phyloP scores from a whole-genome alignment of 2,113 vertebrate genomes.

The Galemys pyrenaicus region DNA sequence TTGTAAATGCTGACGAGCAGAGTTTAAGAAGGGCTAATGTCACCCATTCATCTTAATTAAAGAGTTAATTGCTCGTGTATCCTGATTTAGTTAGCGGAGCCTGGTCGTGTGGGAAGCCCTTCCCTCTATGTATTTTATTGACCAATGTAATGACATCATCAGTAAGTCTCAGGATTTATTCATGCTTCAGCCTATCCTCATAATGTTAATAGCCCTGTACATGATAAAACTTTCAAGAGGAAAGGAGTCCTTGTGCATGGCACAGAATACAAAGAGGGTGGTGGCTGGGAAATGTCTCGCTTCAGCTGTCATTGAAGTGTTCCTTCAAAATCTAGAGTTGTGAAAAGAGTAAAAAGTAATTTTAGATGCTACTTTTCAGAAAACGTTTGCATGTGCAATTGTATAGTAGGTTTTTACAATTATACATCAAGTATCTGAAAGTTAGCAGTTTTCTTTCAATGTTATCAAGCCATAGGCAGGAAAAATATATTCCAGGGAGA shows the following conservation, averaged over 20 bases:
- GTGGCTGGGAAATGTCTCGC: conserved; percentile 75
- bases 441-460: conserved; percentile 74
- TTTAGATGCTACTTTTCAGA: conserved; percentile 77
- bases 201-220: conserved; percentile 86
- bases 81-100: conserved; percentile 86
- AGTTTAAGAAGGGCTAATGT: conserved; percentile 90
- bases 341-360: conserved; percentile 81
- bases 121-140: conserved; percentile 86
- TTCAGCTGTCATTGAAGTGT: conserved; percentile 80
- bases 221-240: conserved; percentile 86
- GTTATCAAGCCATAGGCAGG: conserved; percentile 72
- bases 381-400: conserved; percentile 77
- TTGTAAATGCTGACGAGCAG: conserved; percentile 88
- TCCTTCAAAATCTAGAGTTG: conserved; percentile 81
- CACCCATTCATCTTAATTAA: conserved; percentile 91
- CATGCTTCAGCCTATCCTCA: conserved; percentile 81
- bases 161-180: conserved; percentile 82
- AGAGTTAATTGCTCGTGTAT: conserved; percentile 90
- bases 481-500: conserved; percentile 58
- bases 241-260: conserved; percentile 74
- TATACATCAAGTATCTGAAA: conserved; percentile 61
- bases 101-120: conserved; percentile 75
- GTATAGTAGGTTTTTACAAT: conserved; percentile 64
- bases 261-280: conserved; percentile 79
- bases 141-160: conserved; percentile 86